Conservation (phyloP, 2,797 vertebrate species). For the Nannoperca obscura region DNA sequence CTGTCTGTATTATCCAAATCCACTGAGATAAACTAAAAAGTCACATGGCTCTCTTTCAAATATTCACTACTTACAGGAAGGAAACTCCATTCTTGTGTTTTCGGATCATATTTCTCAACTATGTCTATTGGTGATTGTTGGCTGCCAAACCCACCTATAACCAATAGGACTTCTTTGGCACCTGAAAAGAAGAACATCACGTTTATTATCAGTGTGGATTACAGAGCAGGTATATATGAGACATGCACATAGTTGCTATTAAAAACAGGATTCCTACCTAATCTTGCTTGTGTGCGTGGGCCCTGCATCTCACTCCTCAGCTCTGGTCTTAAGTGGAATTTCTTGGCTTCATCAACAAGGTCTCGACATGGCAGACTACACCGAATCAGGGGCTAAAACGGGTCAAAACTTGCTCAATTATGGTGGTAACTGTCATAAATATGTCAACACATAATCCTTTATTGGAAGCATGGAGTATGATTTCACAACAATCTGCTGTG, state of each 20-base stretch:
- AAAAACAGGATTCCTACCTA: conserved; percentile 78
- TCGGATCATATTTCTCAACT: conserved; percentile 98
- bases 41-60: background rate
- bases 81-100: conserved; percentile 98
- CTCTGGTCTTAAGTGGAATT: conserved; percentile 97
- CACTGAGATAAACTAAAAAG: background rate
- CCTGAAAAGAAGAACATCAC: conserved; percentile 79
- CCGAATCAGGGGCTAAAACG: conserved; percentile 92
- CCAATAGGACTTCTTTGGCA: conserved; percentile 97
- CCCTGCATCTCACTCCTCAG: conserved; percentile 98
- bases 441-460: conserved; percentile 37
- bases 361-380: conserved; percentile 97
- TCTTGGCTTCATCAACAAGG: conserved; percentile 98
- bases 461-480: conserved; percentile 14
- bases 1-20: conserved; percentile 10
- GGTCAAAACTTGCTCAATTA: conserved; percentile 61
- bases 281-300: conserved; percentile 94
- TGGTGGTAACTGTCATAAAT: conserved; percentile 11
- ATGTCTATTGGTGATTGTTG: conserved; percentile 98
- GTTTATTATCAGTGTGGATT: conserved; percentile 18
- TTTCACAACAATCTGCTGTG: conserved; percentile 28
- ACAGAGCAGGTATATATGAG: conserved; percentile 10
- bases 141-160: conserved; percentile 97
- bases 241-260: background rate
- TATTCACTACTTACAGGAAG: conserved; percentile 89